Base-by-base conservation (phyloP, 2,888 invertebrate genomes). In the Sympetrum striolatum region DNA sequence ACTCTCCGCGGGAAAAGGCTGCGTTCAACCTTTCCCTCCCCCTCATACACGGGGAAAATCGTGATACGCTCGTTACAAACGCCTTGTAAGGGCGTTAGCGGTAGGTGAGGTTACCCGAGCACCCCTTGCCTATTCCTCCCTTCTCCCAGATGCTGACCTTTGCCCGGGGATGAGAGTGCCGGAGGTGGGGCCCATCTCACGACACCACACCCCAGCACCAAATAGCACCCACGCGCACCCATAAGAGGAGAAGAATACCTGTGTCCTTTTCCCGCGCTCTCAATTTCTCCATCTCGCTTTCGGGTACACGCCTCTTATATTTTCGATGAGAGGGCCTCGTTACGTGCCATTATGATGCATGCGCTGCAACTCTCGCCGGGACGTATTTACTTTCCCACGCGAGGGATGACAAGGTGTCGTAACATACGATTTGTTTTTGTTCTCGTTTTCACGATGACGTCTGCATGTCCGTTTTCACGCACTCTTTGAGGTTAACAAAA, bases 91-190 rank as follows among this genome's bases (percentile, higher is more conserved):
- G 86, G 86, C 86, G 86, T 86, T 64, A 86, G 86, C 60, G 58
- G 86, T 64, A 86, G 86, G 82, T 82, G 82, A 82, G 82, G 86
- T 86, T 86, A 86, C 58, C 86, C 86, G 86, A 86, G 86, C 86
- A 60, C 53, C 37, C 86, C 86, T 18, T 35, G 53, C 53, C 53
- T 60, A 58, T 58, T 31, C 86, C 81, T 48, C 31, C 82, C 35
- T 31, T 31, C 82, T 35, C 82, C 53, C 82, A 82, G 82, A 82
- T 82, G 60, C 37, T 86, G 60, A 86, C 86, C 86, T 86, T 86
- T 86, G 86, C 86, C 86, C 60, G 5, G 35, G 60, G 37, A 44
- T 18, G n/a, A 35, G 31, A 64, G 60, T n/a, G 58, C 0, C 2
- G 53, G 53, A 35, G 58, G 15, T 60, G 25, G 18, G 35, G 86